Conservation (phyloP, 1,140 invertebrate species). For the Battus philenor region DNA sequence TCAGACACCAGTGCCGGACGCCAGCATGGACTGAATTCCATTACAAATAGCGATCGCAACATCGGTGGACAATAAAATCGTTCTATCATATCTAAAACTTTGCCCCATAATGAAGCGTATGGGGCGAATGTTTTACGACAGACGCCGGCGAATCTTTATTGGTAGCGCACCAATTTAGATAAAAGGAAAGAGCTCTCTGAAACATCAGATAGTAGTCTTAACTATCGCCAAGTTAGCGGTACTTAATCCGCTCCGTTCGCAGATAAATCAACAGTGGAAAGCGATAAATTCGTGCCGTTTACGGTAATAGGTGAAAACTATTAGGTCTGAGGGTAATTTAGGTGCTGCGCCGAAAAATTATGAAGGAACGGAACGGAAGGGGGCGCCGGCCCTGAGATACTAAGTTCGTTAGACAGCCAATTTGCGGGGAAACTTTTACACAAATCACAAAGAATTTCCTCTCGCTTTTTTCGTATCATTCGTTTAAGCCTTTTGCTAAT, state of each 20-base stretch:
- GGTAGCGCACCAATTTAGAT: conserved; percentile 74
- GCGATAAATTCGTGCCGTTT: conserved; percentile 64
- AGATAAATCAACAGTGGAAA: conserved; percentile 73
- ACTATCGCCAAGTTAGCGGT: conserved; percentile 75
- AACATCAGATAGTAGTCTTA: conserved; percentile 73
- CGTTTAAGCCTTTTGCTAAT: conserved; percentile 10
- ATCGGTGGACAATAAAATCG: conserved; percentile 74
- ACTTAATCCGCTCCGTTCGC: conserved; percentile 65
- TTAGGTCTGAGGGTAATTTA: conserved; percentile 67
- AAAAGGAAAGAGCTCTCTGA: conserved; percentile 73
- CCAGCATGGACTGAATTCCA: conserved; percentile 47
- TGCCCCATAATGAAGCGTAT: conserved; percentile 75
- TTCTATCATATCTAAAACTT: conserved; percentile 75
- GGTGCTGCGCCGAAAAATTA: conserved; percentile 58
- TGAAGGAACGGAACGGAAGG: conserved; percentile 42
- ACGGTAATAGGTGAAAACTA: conserved; percentile 75
- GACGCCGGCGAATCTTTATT: conserved; percentile 72
- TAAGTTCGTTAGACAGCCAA: conserved; percentile 28
- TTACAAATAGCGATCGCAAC: conserved; percentile 72
- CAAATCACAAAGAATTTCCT: conserved; percentile 14
- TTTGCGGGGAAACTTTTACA: conserved; percentile 25
- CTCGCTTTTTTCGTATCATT: conserved; percentile 4
- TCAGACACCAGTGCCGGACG: conserved; percentile 9
- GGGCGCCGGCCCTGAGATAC: conserved; percentile 28
- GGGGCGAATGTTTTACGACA: conserved; percentile 73